Percentiles rank a stretch among this genome's conserved stretches.
phyloP scores from a whole-genome alignment of 53 echinoderm and acorn worm genomes.

The Temnopleurus reevesii region DNA sequence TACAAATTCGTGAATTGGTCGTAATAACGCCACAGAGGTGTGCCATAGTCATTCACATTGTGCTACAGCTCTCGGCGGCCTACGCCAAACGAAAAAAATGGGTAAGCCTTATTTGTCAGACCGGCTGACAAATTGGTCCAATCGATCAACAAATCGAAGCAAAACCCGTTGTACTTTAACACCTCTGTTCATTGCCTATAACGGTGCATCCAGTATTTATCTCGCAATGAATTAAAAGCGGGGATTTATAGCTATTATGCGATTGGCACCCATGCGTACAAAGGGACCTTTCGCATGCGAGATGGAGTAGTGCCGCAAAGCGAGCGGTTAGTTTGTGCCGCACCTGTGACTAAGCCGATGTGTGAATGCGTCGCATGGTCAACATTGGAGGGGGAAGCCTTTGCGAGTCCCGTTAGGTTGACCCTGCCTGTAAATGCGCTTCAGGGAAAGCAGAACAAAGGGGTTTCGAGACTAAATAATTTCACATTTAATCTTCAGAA shows the following conservation, averaged over 20 bases:
- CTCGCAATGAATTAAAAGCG: slow-evolving; percentile 24
- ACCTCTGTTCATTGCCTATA: slow-evolving; percentile 47
- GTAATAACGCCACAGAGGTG: not conserved
- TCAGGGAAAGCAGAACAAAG: not conserved
- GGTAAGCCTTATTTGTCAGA: slow-evolving; percentile 48
- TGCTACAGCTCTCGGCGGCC: not conserved
- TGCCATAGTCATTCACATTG: not conserved
- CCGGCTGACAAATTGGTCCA: slow-evolving; percentile 55
- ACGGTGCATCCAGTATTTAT: slow-evolving; percentile 33
- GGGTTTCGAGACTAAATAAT: slow-evolving; percentile 1
- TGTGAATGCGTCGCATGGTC: slow-evolving; percentile 42
- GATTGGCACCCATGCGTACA: slow-evolving; percentile 37
- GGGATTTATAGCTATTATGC: slow-evolving; percentile 23
- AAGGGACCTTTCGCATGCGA: not conserved
- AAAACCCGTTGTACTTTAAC: slow-evolving; percentile 54
- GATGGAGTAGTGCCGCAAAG: not conserved
- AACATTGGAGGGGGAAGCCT: slow-evolving; percentile 2
- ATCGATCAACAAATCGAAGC: slow-evolving; percentile 63
- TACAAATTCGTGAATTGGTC: not conserved
- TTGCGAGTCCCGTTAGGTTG: slow-evolving; percentile 1
- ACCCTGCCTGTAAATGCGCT: slow-evolving; percentile 2
- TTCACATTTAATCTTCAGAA: not conserved
- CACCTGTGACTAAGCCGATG: slow-evolving; percentile 52
- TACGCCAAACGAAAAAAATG: slow-evolving; percentile 12
- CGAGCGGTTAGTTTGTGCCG: slow-evolving; percentile 36